phyloP scores from a whole-genome alignment of 2,888 invertebrate species.

The Rhamphomyia laevipes region DNA sequence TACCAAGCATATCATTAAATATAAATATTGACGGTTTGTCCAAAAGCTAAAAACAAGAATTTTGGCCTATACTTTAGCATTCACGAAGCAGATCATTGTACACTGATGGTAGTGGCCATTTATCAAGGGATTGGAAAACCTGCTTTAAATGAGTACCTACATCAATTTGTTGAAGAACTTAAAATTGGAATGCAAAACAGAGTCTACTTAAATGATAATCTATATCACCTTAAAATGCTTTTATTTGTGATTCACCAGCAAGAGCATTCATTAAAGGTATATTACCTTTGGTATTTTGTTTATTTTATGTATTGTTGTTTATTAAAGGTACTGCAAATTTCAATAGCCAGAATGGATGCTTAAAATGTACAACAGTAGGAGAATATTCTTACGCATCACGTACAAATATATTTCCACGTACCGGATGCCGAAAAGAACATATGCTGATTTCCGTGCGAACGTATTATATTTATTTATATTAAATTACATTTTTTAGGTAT shows the following conservation, averaged over 20 bases:
- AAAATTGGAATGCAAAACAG: neutral
- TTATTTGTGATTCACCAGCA: slow-evolving; percentile 5
- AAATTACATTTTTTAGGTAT: too few relatives aligned
- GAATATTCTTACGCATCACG: slow-evolving; percentile 13
- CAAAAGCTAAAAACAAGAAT: neutral
- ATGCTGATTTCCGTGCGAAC: neutral
- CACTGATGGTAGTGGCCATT: neutral
- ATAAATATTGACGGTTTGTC: slow-evolving; percentile 1
- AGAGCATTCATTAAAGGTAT: slow-evolving; percentile 2
- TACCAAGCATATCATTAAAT: neutral
- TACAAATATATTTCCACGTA: slow-evolving; percentile 13
- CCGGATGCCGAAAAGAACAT: slow-evolving; percentile 5
- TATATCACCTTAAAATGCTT: neutral
- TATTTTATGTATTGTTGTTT: neutral
- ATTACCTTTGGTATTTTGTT: neutral
- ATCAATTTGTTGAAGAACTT: neutral
- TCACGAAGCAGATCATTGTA: neutral
- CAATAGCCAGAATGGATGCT: slow-evolving; percentile 16
- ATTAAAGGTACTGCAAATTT: slow-evolving; percentile 10
- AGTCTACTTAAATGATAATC: neutral
- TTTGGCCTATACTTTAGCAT: neutral
- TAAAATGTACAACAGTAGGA: slow-evolving; percentile 6
- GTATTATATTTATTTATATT: too few relatives aligned
- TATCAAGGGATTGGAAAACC: neutral
- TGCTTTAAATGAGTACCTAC: neutral